Evolutionary conservation across 2,888 invertebrate species (phyloP), one percentile per base, ranked within the genome.

Genomic region (Exocentrus adspersus): DNA sequence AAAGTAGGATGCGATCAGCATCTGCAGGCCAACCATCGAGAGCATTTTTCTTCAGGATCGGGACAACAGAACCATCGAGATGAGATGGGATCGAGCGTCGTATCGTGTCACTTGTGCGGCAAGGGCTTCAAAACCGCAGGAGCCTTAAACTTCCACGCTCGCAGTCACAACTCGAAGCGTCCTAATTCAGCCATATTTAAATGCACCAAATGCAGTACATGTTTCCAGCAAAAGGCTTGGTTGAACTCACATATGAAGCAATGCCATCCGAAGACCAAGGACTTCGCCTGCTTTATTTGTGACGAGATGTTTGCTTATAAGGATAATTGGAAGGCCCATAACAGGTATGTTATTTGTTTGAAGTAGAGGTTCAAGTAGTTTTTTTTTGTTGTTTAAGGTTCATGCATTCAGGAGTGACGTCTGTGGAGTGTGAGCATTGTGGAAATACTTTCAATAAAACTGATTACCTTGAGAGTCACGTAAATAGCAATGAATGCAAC

Each of bases 361-460:
- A 28, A 28, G 28, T 28, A 28, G 28, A 7, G 28, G 28, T n/a
- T n/a, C n/a, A n/a, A n/a, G 24, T 5, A 24, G 14, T 1, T 42
- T 14, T 7, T 45, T 1, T 20, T 21, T 24, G 1, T 48, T 14
- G 7, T 17, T 48, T 24, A 7, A 48, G 48, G 17, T 32, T 48
- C n/a, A 58, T n/a, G 28, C 58, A 58, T 16, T 58, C 46, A 6
- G 24, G 28, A 17, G 30, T 46, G 19, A 46, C 46, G 17, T 16
- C 48, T 3, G 46, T 16, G 10, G 30, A 46, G 28, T 58, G 58
- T 32, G 45, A 58, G 37, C 45, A 10, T 48, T 58, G 58, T 6
- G 58, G 58, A 9, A 28, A 16, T 3, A 24, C 28, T 7, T 48
- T 48, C 17, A 28, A 14, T 1, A 48, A 28, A 10, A 12, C 16